Conservation (phyloP, 2,113 vertebrate genomes). For the Tragelaphus imberbis region DNA sequence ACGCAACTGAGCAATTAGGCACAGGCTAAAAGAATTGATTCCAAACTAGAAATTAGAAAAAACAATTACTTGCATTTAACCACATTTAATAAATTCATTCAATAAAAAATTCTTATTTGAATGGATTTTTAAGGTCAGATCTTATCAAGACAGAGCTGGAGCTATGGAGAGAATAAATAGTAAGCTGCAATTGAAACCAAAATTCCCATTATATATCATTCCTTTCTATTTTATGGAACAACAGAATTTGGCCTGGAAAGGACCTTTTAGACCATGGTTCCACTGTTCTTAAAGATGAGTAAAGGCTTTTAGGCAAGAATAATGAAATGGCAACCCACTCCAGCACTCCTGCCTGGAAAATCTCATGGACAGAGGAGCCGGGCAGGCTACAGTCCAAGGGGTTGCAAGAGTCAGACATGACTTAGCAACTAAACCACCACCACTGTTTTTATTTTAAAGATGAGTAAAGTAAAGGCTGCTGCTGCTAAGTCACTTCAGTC, state of each 20-base stretch:
- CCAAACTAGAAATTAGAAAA: conserved; percentile 13
- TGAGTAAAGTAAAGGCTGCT: background rate
- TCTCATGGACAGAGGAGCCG: background rate
- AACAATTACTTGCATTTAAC: conserved; percentile 8
- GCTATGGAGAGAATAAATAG: background rate
- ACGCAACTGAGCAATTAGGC: background rate
- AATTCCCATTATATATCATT: background rate
- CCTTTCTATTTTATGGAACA: background rate
- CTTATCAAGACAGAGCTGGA: conserved; percentile 23
- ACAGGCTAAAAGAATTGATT: background rate
- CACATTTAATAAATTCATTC: conserved; percentile 16
- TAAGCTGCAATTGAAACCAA: background rate
- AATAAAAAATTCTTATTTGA: background rate
- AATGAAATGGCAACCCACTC: background rate
- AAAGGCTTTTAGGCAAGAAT: background rate
- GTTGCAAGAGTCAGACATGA: background rate
- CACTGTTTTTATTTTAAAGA: conserved; percentile 5
- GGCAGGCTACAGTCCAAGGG: background rate
- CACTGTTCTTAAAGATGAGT: background rate
- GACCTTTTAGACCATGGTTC: background rate
- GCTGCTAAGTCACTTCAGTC: too few relatives aligned
- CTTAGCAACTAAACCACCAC: background rate
- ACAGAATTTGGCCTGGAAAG: background rate
- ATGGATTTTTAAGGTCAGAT: background rate
- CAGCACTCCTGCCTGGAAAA: background rate